Evolutionary conservation across 2,113 vertebrate genomes (phyloP).

Genomic region (Manacus vitellinus): DNA sequence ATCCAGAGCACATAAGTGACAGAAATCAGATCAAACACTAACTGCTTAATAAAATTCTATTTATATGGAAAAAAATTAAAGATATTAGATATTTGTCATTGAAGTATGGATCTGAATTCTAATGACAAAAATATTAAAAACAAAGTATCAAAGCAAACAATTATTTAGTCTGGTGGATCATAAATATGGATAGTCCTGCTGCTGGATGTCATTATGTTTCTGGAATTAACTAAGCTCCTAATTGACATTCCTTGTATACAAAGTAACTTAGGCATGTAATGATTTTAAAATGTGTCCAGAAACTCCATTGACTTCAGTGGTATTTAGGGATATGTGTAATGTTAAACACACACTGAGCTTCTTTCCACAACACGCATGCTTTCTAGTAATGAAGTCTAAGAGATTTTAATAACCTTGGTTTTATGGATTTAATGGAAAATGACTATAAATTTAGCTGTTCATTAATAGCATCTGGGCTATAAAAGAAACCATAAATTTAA

Average conservation of each 20-base stretch:
- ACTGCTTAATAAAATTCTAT: neutral
- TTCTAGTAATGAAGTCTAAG: neutral
- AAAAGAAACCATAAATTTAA: neutral
- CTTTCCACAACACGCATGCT: neutral
- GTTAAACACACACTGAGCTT: neutral
- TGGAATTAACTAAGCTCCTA: neutral
- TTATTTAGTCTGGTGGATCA: neutral
- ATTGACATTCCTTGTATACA: neutral
- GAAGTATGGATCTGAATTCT: neutral
- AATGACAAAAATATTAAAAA: neutral
- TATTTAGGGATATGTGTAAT: neutral
- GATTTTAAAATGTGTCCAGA: neutral
- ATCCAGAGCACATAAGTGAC: neutral
- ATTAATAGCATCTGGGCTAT: neutral
- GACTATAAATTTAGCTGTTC: neutral
- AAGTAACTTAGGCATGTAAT: neutral
- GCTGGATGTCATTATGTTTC: neutral
- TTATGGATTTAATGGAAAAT: neutral
- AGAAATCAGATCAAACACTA: neutral
- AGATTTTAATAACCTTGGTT: neutral
- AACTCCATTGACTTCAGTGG: neutral
- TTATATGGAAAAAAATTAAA: neutral
- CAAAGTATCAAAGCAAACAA: neutral
- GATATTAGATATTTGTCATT: neutral
- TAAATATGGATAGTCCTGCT: neutral